Evolutionary conservation across 2,113 vertebrate species (phyloP).

Genomic region (Sebastes fasciatus): DNA sequence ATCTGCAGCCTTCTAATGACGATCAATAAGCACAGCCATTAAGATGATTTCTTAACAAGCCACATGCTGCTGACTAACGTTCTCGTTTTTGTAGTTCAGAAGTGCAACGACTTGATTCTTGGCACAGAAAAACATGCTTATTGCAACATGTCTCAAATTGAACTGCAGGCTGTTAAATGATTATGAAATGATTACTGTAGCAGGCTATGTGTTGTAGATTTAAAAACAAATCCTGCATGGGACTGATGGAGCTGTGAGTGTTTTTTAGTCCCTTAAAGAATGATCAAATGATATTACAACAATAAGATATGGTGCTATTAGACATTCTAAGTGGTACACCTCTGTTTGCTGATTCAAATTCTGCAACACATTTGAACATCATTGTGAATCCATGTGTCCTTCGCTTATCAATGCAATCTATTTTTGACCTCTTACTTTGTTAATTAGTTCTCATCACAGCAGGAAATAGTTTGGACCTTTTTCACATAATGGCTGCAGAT

Average conservation of each 20-base stretch:
- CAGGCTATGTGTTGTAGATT: neutral
- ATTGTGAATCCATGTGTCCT: neutral
- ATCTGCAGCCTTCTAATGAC: slow-evolving; percentile 77
- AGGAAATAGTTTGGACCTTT: neutral
- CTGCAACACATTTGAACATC: neutral
- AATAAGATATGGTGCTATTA: neutral
- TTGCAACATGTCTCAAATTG: slow-evolving; percentile 6
- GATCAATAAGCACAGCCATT: slow-evolving; percentile 85
- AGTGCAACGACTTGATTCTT: slow-evolving; percentile 7
- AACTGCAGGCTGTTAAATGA: slow-evolving; percentile 29
- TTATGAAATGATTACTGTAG: neutral
- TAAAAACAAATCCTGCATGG: neutral
- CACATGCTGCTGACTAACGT: slow-evolving; percentile 81
- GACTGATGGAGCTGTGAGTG: neutral
- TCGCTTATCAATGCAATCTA: neutral
- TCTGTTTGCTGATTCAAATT: neutral
- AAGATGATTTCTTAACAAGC: slow-evolving; percentile 80
- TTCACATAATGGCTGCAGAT: neutral
- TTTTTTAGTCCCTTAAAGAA: neutral
- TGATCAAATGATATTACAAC: neutral
- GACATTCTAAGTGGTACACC: neutral
- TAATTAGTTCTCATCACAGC: neutral
- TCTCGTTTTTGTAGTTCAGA: slow-evolving; percentile 34
- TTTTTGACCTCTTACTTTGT: neutral
- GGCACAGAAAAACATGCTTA: neutral